These are phyloP conservation scores for Drosophila peninsularis DNA, from an alignment of 2,888 invertebrate species.

Conservation along the genomic window DNA sequence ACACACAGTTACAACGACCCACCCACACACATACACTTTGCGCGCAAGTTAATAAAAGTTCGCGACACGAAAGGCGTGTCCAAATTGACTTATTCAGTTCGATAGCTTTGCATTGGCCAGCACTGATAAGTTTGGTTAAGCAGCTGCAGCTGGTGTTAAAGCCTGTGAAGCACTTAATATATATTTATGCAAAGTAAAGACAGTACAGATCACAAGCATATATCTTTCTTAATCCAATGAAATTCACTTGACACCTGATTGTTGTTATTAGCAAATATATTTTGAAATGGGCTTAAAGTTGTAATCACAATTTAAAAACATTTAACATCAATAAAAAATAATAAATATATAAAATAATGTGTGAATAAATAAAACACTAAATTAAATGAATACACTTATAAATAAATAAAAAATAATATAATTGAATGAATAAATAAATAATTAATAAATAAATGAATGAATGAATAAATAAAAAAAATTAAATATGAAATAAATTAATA, in stretches of 20 bases:
- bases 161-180: conserved; percentile 14
- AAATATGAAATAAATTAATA: too few relatives aligned
- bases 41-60: conserved; percentile 68
- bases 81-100: conserved; percentile 50
- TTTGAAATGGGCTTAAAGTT: not conserved
- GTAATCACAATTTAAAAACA: not conserved
- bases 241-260: not conserved
- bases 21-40: conserved; percentile 2
- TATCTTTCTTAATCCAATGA: not conserved
- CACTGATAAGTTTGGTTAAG: conserved; percentile 48
- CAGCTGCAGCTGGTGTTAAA: conserved; percentile 23
- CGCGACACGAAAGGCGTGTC: conserved; percentile 56
- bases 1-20: not conserved
- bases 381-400: too few relatives aligned
- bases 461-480: too few relatives aligned
- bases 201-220: not conserved
- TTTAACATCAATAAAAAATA: not conserved
- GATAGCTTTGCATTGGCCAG: conserved; percentile 26
- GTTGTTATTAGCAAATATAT: not conserved
- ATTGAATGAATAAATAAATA: too few relatives aligned
- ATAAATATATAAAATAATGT: too few relatives aligned
- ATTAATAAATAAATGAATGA: too few relatives aligned
- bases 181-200: not conserved
- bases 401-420: too few relatives aligned
- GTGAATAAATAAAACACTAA: too few relatives aligned